Evolutionary conservation across 2,113 vertebrate genomes (phyloP), one percentile per base, ranked within the genome.

Genomic region (Carollia perspicillata): DNA sequence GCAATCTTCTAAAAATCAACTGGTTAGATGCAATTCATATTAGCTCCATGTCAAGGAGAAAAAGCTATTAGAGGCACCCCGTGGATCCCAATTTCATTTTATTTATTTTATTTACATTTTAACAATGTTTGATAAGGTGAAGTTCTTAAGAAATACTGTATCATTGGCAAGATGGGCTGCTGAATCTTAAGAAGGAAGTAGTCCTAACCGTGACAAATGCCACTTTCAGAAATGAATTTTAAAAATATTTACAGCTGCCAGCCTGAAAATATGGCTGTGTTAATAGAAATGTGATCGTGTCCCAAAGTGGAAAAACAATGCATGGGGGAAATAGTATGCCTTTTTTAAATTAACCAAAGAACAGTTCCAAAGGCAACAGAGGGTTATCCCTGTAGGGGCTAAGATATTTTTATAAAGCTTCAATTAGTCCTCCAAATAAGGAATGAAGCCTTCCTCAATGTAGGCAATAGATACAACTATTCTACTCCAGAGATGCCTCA

Each of bases 81-180:
- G 71, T 81, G 93, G 95, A 94, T 98, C 96, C 92, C 97, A 96
- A 98, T 97, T 97, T 75, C 53, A 90, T 96, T 98, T 97, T 98
- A 91, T 98, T 98, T 98, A 97, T 96, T 97, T 98, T 98, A 98
- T 98, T 98, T 98, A 98, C 94, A 98, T 98, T 98, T 98, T 97
- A 97, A 97, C 95, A 95, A 90, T 90, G 80, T 97, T 97, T 97
- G 96, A 98, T 83, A 93, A 97, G 87, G 93, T 95, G 98, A 98
- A 97, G 74, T 93, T 97, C 96, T 97, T 97, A 97, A 98, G 94
- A 98, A 98, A 98, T 98, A 96, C 16, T 94, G 12, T 95, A 94
- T 97, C 42, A 92, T 97, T 98, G 97, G 86, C 84, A 90, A 97
- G 81, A 96, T 80, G 42, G 75, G 84, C 37, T 89, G 84, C 63